Conservation (phyloP, 1,140 invertebrate species). For the Microplitis mediator region DNA sequence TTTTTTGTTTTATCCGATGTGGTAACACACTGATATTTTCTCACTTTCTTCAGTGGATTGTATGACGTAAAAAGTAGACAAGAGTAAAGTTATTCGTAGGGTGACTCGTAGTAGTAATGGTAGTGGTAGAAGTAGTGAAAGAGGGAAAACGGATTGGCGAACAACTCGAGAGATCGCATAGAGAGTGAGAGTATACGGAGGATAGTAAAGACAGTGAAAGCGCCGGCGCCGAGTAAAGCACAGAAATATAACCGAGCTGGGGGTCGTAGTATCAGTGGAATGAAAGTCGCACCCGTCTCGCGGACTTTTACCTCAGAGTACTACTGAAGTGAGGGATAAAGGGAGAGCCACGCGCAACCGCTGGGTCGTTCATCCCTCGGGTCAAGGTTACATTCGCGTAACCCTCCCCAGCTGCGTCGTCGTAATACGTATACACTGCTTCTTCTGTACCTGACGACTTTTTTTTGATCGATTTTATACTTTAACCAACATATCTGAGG, state of each 20-base stretch:
- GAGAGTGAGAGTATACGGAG: conserved; percentile 37
- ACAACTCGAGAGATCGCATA: conserved; percentile 32
- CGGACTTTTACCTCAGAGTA: conserved; percentile 15
- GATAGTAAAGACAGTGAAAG: conserved; percentile 25
- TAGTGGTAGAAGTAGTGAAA: background rate
- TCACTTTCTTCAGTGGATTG: too few relatives aligned
- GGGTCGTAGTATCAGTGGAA: conserved; percentile 25
- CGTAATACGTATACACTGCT: conserved; percentile 1
- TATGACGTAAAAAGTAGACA: conserved; percentile 17
- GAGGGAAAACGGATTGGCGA: conserved; percentile 8
- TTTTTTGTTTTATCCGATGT: background rate
- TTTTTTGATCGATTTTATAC: background rate
- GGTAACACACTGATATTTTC: background rate
- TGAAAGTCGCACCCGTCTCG: conserved; percentile 16
- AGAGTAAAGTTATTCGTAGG: too few relatives aligned
- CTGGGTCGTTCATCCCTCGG: conserved; percentile 58
- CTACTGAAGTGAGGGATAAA: conserved; percentile 29
- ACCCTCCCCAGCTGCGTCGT: conserved; percentile 23
- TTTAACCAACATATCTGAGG: background rate
- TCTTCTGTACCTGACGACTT: background rate
- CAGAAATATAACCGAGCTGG: conserved; percentile 3
- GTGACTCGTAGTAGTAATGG: too few relatives aligned
- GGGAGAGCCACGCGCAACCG: conserved; percentile 41
- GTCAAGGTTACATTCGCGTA: conserved; percentile 58
- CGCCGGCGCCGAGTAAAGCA: conserved; percentile 25